A percentile compares a stretch with the other conserved stretches of the same genome.
Evolutionary conservation across 1,140 invertebrate species (phyloP).

Genomic region (Drosophila kanapiae): DNA sequence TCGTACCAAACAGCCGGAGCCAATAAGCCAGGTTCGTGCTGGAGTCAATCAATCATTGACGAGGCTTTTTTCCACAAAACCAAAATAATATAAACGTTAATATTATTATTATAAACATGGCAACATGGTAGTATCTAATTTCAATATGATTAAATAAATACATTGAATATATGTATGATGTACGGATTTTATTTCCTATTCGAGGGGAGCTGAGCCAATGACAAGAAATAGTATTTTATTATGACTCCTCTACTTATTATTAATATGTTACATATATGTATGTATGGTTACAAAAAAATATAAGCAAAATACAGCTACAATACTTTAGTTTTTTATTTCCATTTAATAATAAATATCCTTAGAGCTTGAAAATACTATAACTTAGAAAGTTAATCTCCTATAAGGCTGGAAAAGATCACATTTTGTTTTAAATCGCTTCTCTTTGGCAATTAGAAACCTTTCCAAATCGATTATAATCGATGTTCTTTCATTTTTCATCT

Average conservation of each 20-base stretch:
- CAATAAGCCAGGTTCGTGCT: constrained; percentile 10
- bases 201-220: not conserved
- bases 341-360: no score
- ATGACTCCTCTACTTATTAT: no score
- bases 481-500: not conserved
- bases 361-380: no score
- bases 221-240: not conserved
- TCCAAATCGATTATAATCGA: not conserved
- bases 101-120: constrained; percentile 3
- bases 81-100: constrained; percentile 13
- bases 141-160: not conserved
- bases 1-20: not conserved
- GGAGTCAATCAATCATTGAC: constrained; percentile 4
- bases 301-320: no score
- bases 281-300: no score
- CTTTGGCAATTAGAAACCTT: no score
- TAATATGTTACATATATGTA: no score
- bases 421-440: no score
- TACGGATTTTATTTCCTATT: not conserved
- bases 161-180: not conserved
- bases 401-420: no score
- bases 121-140: not conserved
- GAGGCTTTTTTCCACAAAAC: not conserved
- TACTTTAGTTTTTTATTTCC: no score
- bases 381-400: no score